Conservation (phyloP, 2,888 invertebrate genomes). For the Leucophora obtusa region DNA sequence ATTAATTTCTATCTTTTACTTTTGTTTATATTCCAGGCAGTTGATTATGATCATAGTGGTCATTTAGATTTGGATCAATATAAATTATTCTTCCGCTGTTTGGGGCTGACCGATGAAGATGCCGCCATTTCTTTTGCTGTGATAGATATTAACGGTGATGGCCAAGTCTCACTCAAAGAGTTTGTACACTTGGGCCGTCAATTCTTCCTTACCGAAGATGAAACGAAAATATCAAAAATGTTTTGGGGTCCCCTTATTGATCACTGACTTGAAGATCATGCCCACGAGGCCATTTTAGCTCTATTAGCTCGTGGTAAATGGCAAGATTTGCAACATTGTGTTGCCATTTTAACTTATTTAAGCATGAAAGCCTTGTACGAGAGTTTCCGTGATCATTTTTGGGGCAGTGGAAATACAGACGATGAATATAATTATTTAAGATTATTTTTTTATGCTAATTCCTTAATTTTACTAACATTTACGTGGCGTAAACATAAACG, state of each 20-base stretch:
- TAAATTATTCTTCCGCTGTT: constrained; percentile 89
- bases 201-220: constrained; percentile 88
- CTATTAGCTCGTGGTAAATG: constrained; percentile 67
- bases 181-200: constrained; percentile 90
- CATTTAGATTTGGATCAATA: constrained; percentile 89
- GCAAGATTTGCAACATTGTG: constrained; percentile 71
- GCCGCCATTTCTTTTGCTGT: constrained; percentile 88
- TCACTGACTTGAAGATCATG: constrained; percentile 76
- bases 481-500: constrained; percentile 71
- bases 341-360: constrained; percentile 66
- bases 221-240: constrained; percentile 87
- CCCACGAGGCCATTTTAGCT: constrained; percentile 64
- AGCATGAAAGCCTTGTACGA: constrained; percentile 62
- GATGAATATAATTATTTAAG: constrained; percentile 70
- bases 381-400: constrained; percentile 65
- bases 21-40: constrained; percentile 81
- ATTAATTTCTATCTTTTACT: neutral
- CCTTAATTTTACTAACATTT: constrained; percentile 72
- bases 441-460: constrained; percentile 75
- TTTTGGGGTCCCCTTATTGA: constrained; percentile 90
- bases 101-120: constrained; percentile 86
- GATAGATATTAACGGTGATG: constrained; percentile 89
- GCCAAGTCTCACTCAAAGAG: constrained; percentile 86
- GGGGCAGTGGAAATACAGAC: constrained; percentile 58
- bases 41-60: constrained; percentile 89